phyloP scores from a whole-genome alignment of 2,888 invertebrate species.

The Mythimna ferrago region DNA sequence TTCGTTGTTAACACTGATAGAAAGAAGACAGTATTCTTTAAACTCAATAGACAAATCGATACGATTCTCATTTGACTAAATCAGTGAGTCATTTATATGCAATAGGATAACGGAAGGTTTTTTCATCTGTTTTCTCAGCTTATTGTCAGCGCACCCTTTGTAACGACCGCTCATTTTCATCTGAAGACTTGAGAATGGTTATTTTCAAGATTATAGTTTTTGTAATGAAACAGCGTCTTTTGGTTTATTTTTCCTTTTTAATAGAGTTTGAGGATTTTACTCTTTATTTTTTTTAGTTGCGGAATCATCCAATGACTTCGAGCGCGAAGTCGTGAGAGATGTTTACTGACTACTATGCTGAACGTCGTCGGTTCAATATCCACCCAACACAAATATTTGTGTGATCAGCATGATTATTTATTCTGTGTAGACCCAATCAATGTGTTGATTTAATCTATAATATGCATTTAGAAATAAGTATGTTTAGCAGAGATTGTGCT shows the following conservation, averaged over 20 bases:
- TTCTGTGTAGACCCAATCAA: no score
- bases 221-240: not conserved
- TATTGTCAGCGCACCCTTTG: constrained; percentile 33
- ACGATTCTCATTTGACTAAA: constrained; percentile 43
- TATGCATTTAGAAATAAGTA: no score
- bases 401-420: no score
- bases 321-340: no score
- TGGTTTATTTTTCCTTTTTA: not conserved
- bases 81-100: constrained; percentile 51
- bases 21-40: not conserved
- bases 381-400: no score
- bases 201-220: constrained; percentile 14
- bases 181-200: constrained; percentile 15
- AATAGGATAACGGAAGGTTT: constrained; percentile 22
- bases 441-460: no score
- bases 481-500: no score
- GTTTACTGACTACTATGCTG: no score
- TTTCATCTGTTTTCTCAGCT: constrained; percentile 32
- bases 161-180: constrained; percentile 35
- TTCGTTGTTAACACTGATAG: not conserved
- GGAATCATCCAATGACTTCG: no score
- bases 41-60: constrained; percentile 35
- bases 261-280: no score
- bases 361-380: no score
- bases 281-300: no score